These are phyloP conservation scores for Campopleginae sp. DNA, from an alignment of 2,888 invertebrate genomes.

Conservation along the genomic window DNA sequence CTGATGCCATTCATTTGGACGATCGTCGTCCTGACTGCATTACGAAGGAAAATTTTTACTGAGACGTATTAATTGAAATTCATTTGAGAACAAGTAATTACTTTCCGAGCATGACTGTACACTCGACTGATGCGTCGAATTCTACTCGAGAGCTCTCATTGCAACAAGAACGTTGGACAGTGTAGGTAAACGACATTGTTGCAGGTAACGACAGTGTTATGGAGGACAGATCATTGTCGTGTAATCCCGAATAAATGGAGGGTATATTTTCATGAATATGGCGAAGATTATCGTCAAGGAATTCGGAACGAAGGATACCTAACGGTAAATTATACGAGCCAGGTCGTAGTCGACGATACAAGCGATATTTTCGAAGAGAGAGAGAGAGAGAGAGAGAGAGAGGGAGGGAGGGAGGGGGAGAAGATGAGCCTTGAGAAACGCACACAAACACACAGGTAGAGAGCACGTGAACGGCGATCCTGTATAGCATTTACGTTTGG, in stretches of 20 bases:
- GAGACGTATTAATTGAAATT: background rate
- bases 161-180: background rate
- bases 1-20: background rate
- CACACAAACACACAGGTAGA: background rate
- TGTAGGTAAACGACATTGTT: background rate
- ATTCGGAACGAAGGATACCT: constrained; percentile 71
- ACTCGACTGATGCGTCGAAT: background rate
- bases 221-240: background rate
- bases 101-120: background rate
- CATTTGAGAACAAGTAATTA: background rate
- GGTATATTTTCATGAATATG: constrained; percentile 51
- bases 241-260: constrained; percentile 34
- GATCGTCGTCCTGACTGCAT: background rate
- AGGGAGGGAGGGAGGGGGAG: background rate
- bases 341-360: constrained; percentile 65
- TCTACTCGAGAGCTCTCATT: background rate
- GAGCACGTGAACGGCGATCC: constrained; percentile 17
- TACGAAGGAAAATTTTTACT: too few species aligned
- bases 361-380: constrained; percentile 60
- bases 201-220: constrained; percentile 10
- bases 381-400: background rate
- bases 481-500: background rate
- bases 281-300: constrained; percentile 69
- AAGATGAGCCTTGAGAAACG: constrained; percentile 16
- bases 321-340: constrained; percentile 67